phyloP scores from a whole-genome alignment of 2,888 invertebrate genomes.

The Cryptophagus acutangulus region DNA sequence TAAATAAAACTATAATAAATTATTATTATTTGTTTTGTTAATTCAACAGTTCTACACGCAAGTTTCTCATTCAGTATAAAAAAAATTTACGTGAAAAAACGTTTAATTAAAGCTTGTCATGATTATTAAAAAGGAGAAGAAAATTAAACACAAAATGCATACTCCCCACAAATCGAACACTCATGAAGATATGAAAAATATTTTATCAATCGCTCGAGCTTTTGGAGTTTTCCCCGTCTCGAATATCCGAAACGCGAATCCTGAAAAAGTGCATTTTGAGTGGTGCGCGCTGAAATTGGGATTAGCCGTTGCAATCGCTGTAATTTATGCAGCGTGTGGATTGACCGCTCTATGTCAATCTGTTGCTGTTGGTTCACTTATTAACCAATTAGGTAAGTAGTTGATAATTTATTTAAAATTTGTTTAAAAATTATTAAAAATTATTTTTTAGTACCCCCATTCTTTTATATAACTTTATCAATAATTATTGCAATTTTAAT shows the following conservation, averaged over 20 bases:
- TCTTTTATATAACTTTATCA: conserved; percentile 21
- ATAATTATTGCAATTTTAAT: conserved; percentile 14
- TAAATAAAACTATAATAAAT: too few relatives aligned
- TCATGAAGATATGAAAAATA: conserved; percentile 2
- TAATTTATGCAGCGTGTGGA: not conserved
- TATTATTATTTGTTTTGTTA: too few relatives aligned
- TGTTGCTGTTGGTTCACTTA: not conserved
- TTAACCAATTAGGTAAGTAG: conserved; percentile 3
- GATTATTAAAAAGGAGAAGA: not conserved
- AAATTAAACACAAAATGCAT: not conserved
- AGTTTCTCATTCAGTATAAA: too few relatives aligned
- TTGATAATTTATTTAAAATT: not conserved
- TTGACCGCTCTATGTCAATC: not conserved
- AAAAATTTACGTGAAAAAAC: too few relatives aligned
- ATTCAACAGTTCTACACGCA: too few relatives aligned
- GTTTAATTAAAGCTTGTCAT: too few relatives aligned
- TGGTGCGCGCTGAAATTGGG: conserved; percentile 1
- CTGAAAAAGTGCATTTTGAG: not conserved
- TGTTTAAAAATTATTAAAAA: not conserved
- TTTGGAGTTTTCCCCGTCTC: conserved; percentile 5
- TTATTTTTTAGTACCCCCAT: conserved; percentile 23
- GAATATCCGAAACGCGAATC: not conserved
- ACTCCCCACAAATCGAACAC: too few relatives aligned
- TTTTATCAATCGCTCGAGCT: not conserved
- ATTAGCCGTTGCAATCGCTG: not conserved